phyloP scores from a whole-genome alignment of 53 echinoderm and acorn worm genomes.

The Hippasteria phrygiana region DNA sequence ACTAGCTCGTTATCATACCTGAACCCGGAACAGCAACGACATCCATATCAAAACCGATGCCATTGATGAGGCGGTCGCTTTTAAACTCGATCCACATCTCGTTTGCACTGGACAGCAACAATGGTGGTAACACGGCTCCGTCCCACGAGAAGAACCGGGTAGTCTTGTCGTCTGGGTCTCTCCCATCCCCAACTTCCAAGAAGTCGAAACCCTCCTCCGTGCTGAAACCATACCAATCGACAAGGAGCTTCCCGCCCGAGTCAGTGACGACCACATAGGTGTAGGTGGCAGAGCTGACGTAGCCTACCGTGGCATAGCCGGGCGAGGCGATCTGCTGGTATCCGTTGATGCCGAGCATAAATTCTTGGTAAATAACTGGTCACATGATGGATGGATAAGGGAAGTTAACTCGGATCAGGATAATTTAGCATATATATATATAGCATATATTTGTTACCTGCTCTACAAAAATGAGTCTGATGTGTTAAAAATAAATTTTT shows the following conservation, averaged over 20 bases:
- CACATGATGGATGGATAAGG: too few relatives aligned
- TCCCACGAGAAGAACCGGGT: conserved; percentile 24
- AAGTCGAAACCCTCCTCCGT: conserved; percentile 54
- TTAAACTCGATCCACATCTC: conserved; percentile 55
- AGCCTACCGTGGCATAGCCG: conserved; percentile 5
- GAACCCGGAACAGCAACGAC: conserved; percentile 23
- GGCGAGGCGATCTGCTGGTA: conserved; percentile 16
- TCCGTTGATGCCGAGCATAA: not conserved
- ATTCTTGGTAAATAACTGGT: conserved; percentile 10
- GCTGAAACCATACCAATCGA: conserved; percentile 27
- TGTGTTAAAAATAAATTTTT: too few relatives aligned
- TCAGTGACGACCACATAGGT: conserved; percentile 36
- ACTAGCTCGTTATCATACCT: not conserved
- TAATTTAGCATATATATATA: too few relatives aligned
- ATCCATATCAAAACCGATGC: conserved; percentile 40
- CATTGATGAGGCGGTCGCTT: not conserved
- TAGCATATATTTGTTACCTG: too few relatives aligned
- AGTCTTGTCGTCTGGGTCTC: not conserved
- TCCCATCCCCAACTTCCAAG: conserved; percentile 49
- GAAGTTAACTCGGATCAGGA: too few relatives aligned
- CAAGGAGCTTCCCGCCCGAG: conserved; percentile 12
- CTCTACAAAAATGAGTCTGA: too few relatives aligned
- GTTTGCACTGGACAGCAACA: conserved; percentile 37
- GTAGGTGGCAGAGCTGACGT: not conserved
- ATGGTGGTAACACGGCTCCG: conserved; percentile 30